phyloP scores from a whole-genome alignment of 2,888 invertebrate species.

The Agonopterix subpropinquella region DNA sequence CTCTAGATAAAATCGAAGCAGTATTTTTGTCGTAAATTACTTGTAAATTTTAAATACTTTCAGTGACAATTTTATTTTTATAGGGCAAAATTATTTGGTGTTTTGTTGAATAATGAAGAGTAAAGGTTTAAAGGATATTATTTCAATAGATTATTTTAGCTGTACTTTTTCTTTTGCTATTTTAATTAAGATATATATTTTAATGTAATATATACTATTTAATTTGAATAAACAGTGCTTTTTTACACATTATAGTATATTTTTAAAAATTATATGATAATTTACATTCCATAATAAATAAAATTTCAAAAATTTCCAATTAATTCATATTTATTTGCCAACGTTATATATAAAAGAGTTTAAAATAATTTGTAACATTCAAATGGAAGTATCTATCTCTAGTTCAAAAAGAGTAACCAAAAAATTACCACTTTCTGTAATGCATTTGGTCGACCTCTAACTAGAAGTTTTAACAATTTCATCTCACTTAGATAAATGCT shows the following conservation, averaged over 20 bases:
- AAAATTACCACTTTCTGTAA: conserved; percentile 37
- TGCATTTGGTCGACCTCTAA: conserved; percentile 28
- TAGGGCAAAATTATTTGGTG: conserved; percentile 56
- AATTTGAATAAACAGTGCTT: conserved; percentile 75
- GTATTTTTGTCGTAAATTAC: conserved; percentile 57
- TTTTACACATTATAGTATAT: conserved; percentile 41
- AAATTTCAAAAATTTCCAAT: conserved; percentile 7
- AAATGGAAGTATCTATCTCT: conserved; percentile 28
- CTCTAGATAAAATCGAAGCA: conserved; percentile 42
- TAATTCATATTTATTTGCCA: conserved; percentile 44
- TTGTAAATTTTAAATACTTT: conserved; percentile 49
- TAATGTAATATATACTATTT: conserved; percentile 74
- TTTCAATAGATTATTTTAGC: conserved; percentile 68
- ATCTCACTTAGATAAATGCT: conserved; percentile 26
- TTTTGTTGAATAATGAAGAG: conserved; percentile 40
- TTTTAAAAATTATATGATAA: conserved; percentile 9
- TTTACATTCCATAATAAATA: conserved; percentile 4
- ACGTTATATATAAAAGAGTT: conserved; percentile 46
- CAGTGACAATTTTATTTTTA: conserved; percentile 48
- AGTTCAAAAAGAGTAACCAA: conserved; percentile 28
- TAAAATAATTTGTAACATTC: conserved; percentile 8
- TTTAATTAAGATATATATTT: conserved; percentile 72
- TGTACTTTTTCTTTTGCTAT: conserved; percentile 69
- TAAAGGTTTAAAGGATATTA: conserved; percentile 65
- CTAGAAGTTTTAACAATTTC: conserved; percentile 25